Base-by-base conservation (phyloP, 2,888 invertebrate genomes). In the Xylota sylvarum region DNA sequence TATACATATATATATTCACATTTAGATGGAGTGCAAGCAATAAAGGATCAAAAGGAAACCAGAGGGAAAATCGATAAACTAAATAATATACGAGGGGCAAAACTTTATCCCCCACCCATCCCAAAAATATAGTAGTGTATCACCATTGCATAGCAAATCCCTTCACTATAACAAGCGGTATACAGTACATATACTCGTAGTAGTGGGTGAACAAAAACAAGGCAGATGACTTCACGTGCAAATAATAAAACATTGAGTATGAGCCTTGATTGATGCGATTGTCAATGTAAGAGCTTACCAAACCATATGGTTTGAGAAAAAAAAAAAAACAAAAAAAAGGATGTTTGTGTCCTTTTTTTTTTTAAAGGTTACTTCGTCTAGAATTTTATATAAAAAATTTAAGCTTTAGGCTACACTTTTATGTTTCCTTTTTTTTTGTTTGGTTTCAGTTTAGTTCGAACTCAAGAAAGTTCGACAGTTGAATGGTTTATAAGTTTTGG, bases 61-160 rank as follows among this genome's bases (percentile, higher is more conserved):
- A 82, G 62, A 82, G 60, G 82, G 55, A 82, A 86, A 86, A 86
- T 86, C 86, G 86, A 86, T 86, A 86, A 86, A 82, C 82, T 82
- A 86, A 82, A 86, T 84, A 84, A 84, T 84, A 84, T 82, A 86
- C 82, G 86, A 86, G 69, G 67, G 82, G 81, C 72, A 81, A 81
- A 86, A 70, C 55, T 69, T 64, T 56, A 50, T 17, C 50, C 65
- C 76, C 50, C 23, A 23, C 23, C 23, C 23, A 3, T 23, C 23
- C 23, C 23, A 10, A 23, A 19, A 74, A 72, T 76, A 81, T 37
- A 6, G 50, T 65, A 64, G 80, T 65, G 60, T 62, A 76, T 48
- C 65, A 70, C 17, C 46, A 55, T 70, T 19, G n/a, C 60, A 50
- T 23, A 60, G 55, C n/a, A 14, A 14, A 43, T 73, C 37, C 65